Percentiles rank a stretch among this genome's conserved stretches.
These are phyloP conservation scores for Epirrhoe alternata DNA, from an alignment of 2,888 invertebrate genomes.

Conservation along the genomic window DNA sequence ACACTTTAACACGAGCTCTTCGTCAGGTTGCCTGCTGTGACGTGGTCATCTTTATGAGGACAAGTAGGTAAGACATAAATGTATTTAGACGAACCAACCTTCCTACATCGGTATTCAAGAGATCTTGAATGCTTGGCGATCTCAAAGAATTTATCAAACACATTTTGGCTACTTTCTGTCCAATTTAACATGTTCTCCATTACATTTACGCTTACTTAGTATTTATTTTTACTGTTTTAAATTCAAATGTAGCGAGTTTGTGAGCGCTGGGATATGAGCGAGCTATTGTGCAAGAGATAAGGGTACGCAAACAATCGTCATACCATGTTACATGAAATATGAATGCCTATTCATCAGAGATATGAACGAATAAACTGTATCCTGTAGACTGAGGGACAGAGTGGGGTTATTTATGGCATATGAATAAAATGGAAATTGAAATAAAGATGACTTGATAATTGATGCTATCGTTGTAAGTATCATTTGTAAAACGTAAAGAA, in stretches of 20 bases:
- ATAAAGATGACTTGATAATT: background rate
- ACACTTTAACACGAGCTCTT: too few relatives aligned
- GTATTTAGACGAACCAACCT: too few relatives aligned
- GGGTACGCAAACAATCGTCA: slow-evolving; percentile 36
- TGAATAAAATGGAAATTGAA: background rate
- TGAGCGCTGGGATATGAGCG: slow-evolving; percentile 37
- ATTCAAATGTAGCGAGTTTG: slow-evolving; percentile 22
- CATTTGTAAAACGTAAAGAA: too few relatives aligned
- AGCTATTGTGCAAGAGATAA: slow-evolving; percentile 46
- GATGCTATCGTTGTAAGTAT: too few relatives aligned
- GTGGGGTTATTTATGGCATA: slow-evolving; percentile 1
- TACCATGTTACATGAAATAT: slow-evolving; percentile 34
- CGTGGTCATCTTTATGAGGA: too few relatives aligned
- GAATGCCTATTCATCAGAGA: slow-evolving; percentile 33
- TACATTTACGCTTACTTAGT: background rate
- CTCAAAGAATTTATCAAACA: too few relatives aligned
- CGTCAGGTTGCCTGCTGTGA: too few relatives aligned
- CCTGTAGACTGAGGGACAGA: slow-evolving; percentile 10
- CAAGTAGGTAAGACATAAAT: too few relatives aligned
- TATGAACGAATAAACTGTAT: slow-evolving; percentile 31
- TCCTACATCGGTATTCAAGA: too few relatives aligned
- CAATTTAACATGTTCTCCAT: background rate
- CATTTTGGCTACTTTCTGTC: background rate
- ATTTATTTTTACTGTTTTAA: slow-evolving; percentile 18
- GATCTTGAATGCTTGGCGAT: too few relatives aligned